These are phyloP conservation scores for Ammospiza nelsoni DNA, from an alignment of 2,113 vertebrate genomes.

Conservation along the genomic window DNA sequence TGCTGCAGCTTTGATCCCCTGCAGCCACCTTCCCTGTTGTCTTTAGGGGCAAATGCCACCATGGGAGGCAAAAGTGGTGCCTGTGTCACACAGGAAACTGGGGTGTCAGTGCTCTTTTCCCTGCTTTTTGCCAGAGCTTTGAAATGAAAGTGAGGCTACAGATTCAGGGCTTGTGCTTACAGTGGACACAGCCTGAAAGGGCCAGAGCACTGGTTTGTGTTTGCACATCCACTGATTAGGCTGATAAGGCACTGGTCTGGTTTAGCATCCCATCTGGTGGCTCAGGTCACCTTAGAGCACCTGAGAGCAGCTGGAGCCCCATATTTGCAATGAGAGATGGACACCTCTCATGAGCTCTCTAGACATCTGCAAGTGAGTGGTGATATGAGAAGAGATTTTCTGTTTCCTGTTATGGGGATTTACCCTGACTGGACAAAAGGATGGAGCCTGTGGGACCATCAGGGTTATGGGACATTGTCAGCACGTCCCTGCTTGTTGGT, in stretches of 20 bases:
- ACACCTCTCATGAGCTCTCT: not conserved
- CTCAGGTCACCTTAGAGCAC: not conserved
- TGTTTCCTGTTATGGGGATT: not conserved
- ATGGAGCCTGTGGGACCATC: not conserved
- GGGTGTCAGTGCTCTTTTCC: not conserved
- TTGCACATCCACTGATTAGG: not conserved
- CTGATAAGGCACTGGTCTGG: not conserved
- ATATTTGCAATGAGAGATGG: not conserved
- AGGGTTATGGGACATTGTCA: not conserved
- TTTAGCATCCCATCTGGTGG: not conserved
- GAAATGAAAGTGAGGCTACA: not conserved
- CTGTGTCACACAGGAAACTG: not conserved
- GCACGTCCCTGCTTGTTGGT: not conserved
- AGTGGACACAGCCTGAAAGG: not conserved
- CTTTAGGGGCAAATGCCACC: not conserved
- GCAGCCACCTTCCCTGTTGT: not conserved
- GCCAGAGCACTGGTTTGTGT: not conserved
- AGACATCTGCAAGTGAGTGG: fast-evolving
- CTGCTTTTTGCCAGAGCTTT: not conserved
- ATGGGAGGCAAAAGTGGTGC: not conserved
- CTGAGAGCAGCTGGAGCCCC: not conserved
- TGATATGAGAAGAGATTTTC: not conserved
- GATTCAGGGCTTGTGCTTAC: fast-evolving
- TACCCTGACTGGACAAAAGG: not conserved
- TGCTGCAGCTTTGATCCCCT: not conserved